Evolutionary conservation across 2,888 invertebrate species (phyloP), one percentile per base, ranked within the genome.

Genomic region (Diaperis boleti): DNA sequence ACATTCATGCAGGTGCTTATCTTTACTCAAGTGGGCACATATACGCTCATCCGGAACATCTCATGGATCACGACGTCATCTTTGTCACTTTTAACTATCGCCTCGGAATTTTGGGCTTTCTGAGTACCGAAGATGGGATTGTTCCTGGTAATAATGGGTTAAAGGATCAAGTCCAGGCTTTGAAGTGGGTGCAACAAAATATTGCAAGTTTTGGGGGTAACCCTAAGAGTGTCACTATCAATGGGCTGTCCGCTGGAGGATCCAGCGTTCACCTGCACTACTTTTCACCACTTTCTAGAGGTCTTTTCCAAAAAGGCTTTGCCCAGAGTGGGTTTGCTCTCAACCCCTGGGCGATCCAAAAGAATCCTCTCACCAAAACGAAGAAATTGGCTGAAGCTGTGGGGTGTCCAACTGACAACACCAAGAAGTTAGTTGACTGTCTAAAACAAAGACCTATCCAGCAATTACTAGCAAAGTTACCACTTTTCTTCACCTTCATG

Each of bases 111-210:
- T 74, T 92, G 59, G 91, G 92, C 44, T 92, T 93, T 77, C 81
- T 92, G 0, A 91, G 90, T 74, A 91, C 92, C 0, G 91, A 88
- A 20, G 91, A 92, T 69, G 84, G 85, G 0, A 74, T 84, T 0
- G 82, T 89, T 0, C 88, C 92, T 0, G 90, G 90, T 3, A 92
- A 92, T 77, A 86, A 86, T 71, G 92, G 92, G 0, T 74, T 92
- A 20, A 91, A 90, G 74, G 92, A 92, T 82, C 92, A 92, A 81
- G 82, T 83, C 15, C 82, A 88, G 67, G 91, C 90, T 0, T 77
- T 92, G 37, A 84, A 85, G 69, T 92, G 91, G 91, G 80, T 91
- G 0, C 86, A 87, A 59, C 79, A 85, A 44, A 89, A 92, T 76
- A 89, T 92, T 60, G 81, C 85, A 68, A 83, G 83, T 75, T 92